Evolutionary conservation across 2,888 invertebrate genomes (phyloP), one percentile per base, ranked within the genome.

Genomic region (Rutpela maculata): DNA sequence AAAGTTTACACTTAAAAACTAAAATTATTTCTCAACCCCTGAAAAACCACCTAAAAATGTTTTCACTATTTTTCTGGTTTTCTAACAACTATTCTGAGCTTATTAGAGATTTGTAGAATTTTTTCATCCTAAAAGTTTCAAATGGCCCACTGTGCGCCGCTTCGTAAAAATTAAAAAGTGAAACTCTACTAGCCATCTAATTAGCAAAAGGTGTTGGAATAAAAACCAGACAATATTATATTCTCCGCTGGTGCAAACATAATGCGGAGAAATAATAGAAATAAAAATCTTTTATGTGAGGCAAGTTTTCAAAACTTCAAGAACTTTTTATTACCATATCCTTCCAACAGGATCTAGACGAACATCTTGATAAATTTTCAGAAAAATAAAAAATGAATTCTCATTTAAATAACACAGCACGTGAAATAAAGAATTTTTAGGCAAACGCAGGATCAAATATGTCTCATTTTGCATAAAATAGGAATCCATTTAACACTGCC

Each of bases 291-390:
- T 78, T 75, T 76, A 73, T 73, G 63, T 60, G 74, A 71, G 50
- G 5, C 43, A 59, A 63, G 38, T 63, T 72, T 63, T 31, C 12
- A 67, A 75, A 78, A 74, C 74, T 78, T 71, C 75, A 62, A 35
- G 62, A 79, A 78, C 75, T 77, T 80, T 81, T 81, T 79, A 78
- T 80, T 79, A 75, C 78, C 80, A 60, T 76, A 81, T 78, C 77
- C 77, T 78, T 77, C 72, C 72, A 65, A 22, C 72, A 68, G 67
- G 75, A 80, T 78, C 81, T 67, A 73, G 67, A 75, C 78, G 78
- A 77, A 76, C 80, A 82, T 81, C 80, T 81, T 80, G 82, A 84
- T 84, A 83, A 83, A 83, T 82, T 81, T 81, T 68, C 57, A 68
- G 60, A 77, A 80, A 72, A 80, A 78, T 79, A 80, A 81, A 80